phyloP scores from a whole-genome alignment of 2,797 vertebrate genomes.

The Coranthus polyacanthus region DNA sequence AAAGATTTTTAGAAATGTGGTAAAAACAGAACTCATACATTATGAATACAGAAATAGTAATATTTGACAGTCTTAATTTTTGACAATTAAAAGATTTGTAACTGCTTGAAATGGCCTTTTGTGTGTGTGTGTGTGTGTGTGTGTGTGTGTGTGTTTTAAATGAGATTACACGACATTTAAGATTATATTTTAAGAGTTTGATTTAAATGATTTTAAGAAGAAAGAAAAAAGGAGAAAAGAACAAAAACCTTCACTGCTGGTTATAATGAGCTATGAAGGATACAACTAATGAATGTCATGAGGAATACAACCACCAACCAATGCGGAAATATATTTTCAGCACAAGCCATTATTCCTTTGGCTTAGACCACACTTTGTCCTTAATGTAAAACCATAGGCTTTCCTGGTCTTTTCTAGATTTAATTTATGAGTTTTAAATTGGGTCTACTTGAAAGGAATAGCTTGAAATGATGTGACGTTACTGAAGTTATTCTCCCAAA shows the following conservation, averaged over 20 bases:
- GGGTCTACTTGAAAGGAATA: too few relatives aligned
- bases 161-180: too few relatives aligned
- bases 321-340: not conserved
- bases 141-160: constrained; percentile 30
- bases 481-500: too few relatives aligned
- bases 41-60: constrained; percentile 51
- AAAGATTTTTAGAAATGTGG: constrained; percentile 67
- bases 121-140: constrained; percentile 47
- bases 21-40: constrained; percentile 47
- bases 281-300: constrained; percentile 27
- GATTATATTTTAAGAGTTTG: too few relatives aligned
- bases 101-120: constrained; percentile 66
- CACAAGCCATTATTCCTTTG: constrained; percentile 18
- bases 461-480: too few relatives aligned
- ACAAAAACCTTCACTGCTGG: not conserved
- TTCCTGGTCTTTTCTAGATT: not conserved
- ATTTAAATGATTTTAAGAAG: too few relatives aligned
- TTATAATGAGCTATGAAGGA: not conserved
- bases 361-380: not conserved
- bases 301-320: not conserved
- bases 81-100: constrained; percentile 82
- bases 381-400: not conserved
- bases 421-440: too few relatives aligned
- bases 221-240: not conserved
- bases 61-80: constrained; percentile 77